Evolutionary conservation across 2,113 vertebrate species (phyloP).

Genomic region (Ammodytes marinus): DNA sequence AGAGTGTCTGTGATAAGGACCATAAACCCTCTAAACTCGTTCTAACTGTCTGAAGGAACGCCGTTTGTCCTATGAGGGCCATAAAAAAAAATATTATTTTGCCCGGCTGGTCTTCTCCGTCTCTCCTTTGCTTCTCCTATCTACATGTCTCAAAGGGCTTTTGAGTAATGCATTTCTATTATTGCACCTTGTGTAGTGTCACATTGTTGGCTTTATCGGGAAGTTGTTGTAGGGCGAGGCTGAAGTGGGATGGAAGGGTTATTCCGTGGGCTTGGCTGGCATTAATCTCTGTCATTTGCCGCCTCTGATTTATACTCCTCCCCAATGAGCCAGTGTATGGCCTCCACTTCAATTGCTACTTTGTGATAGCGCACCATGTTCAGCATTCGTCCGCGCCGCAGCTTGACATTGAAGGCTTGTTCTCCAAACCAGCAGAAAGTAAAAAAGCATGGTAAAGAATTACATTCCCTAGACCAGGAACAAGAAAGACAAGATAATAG

Average conservation of each 20-base stretch:
- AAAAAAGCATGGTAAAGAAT: conserved; percentile 79
- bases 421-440: conserved; percentile 73
- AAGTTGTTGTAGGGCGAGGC: conserved; percentile 81
- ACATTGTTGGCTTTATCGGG: conserved; percentile 82
- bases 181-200: conserved; percentile 81
- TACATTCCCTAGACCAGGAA: conserved; percentile 79
- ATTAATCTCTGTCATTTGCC: conserved; percentile 87
- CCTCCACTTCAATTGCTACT: conserved; percentile 77
- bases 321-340: conserved; percentile 76
- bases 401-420: conserved; percentile 82
- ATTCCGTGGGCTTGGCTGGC: conserved; percentile 77
- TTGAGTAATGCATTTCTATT: conserved; percentile 83
- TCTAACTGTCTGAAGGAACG: conserved; percentile 59
- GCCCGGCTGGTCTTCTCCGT: conserved; percentile 68
- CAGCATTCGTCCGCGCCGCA: conserved; percentile 61
- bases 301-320: conserved; percentile 86
- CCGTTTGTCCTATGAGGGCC: conserved; percentile 74
- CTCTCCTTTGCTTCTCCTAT: conserved; percentile 72
- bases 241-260: conserved; percentile 80
- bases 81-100: conserved; percentile 71
- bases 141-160: conserved; percentile 79
- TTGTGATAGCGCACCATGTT: conserved; percentile 79
- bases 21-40: conserved; percentile 74
- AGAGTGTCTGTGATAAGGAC: conserved; percentile 70
- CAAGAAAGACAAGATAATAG: conserved; percentile 83